A percentile compares a stretch with the other conserved stretches of the same genome.
Conservation (phyloP, 2,797 vertebrate genomes). For the Lutjanus argentimaculatus region DNA sequence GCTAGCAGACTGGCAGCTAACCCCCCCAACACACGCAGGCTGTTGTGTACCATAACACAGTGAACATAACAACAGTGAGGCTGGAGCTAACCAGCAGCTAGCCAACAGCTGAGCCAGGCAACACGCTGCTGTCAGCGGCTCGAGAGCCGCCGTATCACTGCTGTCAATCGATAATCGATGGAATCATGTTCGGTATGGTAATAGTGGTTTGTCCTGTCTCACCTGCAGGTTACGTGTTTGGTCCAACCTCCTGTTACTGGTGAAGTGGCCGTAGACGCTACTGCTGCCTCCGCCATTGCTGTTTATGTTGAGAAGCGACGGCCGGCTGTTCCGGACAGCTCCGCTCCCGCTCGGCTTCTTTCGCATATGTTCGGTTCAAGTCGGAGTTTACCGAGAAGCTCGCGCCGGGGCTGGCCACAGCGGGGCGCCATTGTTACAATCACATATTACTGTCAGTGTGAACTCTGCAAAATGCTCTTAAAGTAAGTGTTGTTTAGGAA, state of each 20-base stretch:
- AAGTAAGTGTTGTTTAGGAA: background rate
- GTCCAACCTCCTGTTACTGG: conserved; percentile 91
- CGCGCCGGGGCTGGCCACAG: background rate
- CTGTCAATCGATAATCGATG: background rate
- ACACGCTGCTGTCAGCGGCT: conserved; percentile 54
- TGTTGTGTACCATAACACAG: conserved; percentile 30
- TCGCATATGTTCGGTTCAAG: conserved; percentile 47
- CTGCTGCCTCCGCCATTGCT: conserved; percentile 99
- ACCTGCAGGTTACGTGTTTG: conserved; percentile 97
- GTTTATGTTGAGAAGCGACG: conserved; percentile 93
- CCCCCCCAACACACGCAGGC: background rate
- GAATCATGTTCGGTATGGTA: too few species aligned
- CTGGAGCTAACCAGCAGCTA: conserved; percentile 47
- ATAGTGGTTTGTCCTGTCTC: conserved; percentile 21
- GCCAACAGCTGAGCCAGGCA: conserved; percentile 62
- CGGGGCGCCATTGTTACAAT: background rate
- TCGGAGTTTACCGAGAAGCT: conserved; percentile 58
- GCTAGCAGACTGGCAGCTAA: conserved; percentile 2
- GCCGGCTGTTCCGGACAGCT: conserved; percentile 88
- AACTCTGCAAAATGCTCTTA: too few species aligned
- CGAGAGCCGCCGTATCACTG: background rate
- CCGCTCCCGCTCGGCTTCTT: conserved; percentile 66
- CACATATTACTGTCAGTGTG: too few species aligned
- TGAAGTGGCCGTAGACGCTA: conserved; percentile 85
- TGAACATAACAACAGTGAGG: conserved; percentile 50